Conservation (phyloP, 2,113 vertebrate genomes). For the Meleagris gallopavo region DNA sequence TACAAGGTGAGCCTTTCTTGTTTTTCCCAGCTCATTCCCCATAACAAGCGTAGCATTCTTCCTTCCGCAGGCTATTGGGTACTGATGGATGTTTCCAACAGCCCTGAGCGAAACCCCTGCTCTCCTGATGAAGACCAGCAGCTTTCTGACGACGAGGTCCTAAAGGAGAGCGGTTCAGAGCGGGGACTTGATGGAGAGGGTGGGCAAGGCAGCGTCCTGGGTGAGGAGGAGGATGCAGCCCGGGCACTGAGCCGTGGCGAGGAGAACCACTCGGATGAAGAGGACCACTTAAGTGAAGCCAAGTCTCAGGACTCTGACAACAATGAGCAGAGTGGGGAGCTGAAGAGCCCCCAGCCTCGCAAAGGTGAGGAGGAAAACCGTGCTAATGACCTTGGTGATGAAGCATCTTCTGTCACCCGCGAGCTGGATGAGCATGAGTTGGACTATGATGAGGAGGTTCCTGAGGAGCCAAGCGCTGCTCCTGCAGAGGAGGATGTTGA, state of each 20-base stretch:
- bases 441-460: slow-evolving; percentile 98
- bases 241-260: slow-evolving; percentile 44
- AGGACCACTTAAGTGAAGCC: slow-evolving; percentile 77
- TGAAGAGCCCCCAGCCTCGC: slow-evolving; percentile 42
- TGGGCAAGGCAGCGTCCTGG: slow-evolving; percentile 60
- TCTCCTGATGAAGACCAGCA: slow-evolving; percentile 85
- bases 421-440: slow-evolving; percentile 96
- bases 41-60: neutral
- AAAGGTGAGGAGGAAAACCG: slow-evolving; percentile 74
- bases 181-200: slow-evolving; percentile 74
- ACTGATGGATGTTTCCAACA: slow-evolving; percentile 94
- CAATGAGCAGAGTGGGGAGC: slow-evolving; percentile 71
- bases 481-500: slow-evolving; percentile 79
- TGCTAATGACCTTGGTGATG: slow-evolving; percentile 86
- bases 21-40: neutral
- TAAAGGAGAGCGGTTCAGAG: slow-evolving; percentile 79
- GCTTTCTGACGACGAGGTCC: slow-evolving; percentile 83
- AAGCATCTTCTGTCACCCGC: slow-evolving; percentile 90
- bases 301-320: slow-evolving; percentile 88
- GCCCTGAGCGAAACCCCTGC: slow-evolving; percentile 88
- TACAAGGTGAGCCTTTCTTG: neutral
- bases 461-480: slow-evolving; percentile 85
- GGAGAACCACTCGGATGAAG: slow-evolving; percentile 80
- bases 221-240: slow-evolving; percentile 72
- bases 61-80: slow-evolving; percentile 64